These are phyloP conservation scores for Parnassius orleans DNA, from an alignment of 2,888 invertebrate genomes.

Conservation along the genomic window DNA sequence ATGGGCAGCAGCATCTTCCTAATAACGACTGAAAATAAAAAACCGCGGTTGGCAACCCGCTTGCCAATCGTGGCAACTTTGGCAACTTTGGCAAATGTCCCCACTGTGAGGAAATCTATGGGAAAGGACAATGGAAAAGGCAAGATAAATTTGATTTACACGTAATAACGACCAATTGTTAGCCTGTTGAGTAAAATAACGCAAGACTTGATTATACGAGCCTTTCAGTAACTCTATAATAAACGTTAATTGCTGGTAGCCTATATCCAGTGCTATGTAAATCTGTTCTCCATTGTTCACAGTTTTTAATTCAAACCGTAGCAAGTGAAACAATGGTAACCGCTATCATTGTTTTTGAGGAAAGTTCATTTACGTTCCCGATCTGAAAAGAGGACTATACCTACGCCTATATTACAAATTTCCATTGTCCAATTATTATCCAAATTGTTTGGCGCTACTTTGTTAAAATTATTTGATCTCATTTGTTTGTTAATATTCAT, in stretches of 20 bases:
- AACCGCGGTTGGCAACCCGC: too few relatives aligned
- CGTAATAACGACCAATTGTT: too few relatives aligned
- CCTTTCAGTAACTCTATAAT: conserved; percentile 9
- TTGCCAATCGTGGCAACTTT: too few relatives aligned
- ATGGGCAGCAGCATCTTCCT: too few relatives aligned
- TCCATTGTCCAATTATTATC: conserved; percentile 71
- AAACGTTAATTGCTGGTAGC: conserved; percentile 23
- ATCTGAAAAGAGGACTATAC: conserved; percentile 75
- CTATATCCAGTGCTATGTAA: conserved; percentile 60
- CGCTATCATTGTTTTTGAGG: conserved; percentile 66
- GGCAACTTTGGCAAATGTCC: too few relatives aligned
- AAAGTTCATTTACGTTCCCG: conserved; percentile 80
- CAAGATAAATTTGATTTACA: too few relatives aligned
- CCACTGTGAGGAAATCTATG: too few relatives aligned
- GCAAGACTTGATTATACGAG: background rate
- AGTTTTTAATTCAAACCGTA: conserved; percentile 78
- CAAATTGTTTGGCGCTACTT: conserved; percentile 21
- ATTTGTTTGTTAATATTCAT: too few relatives aligned
- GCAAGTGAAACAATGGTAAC: conserved; percentile 72
- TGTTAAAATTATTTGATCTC: conserved; percentile 17
- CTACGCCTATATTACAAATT: conserved; percentile 70
- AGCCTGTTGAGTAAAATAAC: too few relatives aligned
- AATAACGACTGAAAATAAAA: too few relatives aligned
- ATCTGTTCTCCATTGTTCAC: conserved; percentile 76
- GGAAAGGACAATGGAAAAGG: too few relatives aligned